Percentiles rank a stretch among this genome's conserved stretches.
Evolutionary conservation across 2,797 vertebrate genomes (phyloP).

Genomic region (Gadopsis marmoratus): DNA sequence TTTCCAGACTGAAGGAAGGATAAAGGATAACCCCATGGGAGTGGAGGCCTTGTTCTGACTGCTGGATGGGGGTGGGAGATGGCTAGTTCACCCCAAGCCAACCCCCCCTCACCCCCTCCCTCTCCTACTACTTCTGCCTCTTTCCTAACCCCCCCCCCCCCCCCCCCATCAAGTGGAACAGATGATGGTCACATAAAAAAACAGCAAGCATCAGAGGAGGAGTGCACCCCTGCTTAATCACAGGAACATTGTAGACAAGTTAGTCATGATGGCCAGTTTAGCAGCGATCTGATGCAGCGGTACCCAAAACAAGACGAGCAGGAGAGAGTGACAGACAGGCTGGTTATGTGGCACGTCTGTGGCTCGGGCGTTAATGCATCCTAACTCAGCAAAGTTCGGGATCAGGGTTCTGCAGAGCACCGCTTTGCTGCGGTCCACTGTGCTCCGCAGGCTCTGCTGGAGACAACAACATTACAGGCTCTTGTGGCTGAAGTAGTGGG

Average conservation of each 20-base stretch:
- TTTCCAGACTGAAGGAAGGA: constrained; percentile 69
- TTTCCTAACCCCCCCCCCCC: constrained; percentile 20
- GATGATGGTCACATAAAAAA: constrained; percentile 55
- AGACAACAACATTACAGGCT: constrained; percentile 58
- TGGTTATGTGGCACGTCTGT: constrained; percentile 60
- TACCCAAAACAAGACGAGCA: constrained; percentile 34
- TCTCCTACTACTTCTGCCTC: constrained; percentile 13
- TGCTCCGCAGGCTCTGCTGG: constrained; percentile 79
- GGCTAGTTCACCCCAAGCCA: constrained; percentile 14
- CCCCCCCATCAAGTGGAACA: constrained; percentile 25
- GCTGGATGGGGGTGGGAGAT: constrained; percentile 49
- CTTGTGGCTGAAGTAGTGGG: constrained; percentile 39
- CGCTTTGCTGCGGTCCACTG: constrained; percentile 70
- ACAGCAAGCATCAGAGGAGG: background rate
- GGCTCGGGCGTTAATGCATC: constrained; percentile 57
- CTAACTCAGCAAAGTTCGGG: constrained; percentile 60
- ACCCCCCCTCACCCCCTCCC: background rate
- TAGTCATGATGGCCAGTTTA: constrained; percentile 36
- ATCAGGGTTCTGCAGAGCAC: constrained; percentile 64
- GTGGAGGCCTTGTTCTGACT: constrained; percentile 67
- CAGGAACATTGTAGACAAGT: constrained; percentile 36
- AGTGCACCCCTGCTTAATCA: constrained; percentile 9
- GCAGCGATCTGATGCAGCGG: constrained; percentile 34
- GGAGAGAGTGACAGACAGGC: constrained; percentile 40
- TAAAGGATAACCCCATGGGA: constrained; percentile 66